Percentiles rank a stretch among this genome's conserved stretches.
These are phyloP conservation scores for Triops longicaudatus DNA, from an alignment of 1,140 invertebrate genomes.

Conservation along the genomic window DNA sequence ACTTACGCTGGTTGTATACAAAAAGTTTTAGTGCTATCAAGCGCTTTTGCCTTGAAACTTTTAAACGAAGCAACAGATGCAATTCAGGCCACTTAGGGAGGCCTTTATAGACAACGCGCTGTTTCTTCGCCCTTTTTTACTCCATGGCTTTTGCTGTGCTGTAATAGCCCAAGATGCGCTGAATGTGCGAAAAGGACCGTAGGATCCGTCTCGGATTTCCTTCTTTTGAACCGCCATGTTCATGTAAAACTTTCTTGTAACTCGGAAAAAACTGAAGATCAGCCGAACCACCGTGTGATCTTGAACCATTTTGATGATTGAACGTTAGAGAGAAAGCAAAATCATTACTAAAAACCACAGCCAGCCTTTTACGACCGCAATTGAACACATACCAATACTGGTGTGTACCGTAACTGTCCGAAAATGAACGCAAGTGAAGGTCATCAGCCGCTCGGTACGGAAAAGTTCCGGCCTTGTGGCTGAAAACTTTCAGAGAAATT, in stretches of 20 bases:
- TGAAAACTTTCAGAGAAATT: neutral
- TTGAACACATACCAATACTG: neutral
- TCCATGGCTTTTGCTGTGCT: neutral
- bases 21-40: neutral
- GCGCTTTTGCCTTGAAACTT: constrained; percentile 9
- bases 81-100: neutral
- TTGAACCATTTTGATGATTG: too few species aligned
- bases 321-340: too few species aligned
- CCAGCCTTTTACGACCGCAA: neutral
- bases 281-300: neutral
- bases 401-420: too few species aligned
- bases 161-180: neutral
- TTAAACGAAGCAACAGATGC: constrained; percentile 5
- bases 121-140: neutral
- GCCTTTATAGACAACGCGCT: neutral
- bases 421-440: neutral
- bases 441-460: neutral
- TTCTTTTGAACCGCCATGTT: neutral
- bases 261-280: neutral
- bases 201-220: neutral
- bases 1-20: neutral
- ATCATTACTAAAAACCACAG: too few species aligned
- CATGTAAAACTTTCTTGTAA: too few species aligned
- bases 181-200: neutral
- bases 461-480: constrained; percentile 8